Base-by-base conservation (phyloP, 1,140 invertebrate genomes). In the Caerostris extrusa region DNA sequence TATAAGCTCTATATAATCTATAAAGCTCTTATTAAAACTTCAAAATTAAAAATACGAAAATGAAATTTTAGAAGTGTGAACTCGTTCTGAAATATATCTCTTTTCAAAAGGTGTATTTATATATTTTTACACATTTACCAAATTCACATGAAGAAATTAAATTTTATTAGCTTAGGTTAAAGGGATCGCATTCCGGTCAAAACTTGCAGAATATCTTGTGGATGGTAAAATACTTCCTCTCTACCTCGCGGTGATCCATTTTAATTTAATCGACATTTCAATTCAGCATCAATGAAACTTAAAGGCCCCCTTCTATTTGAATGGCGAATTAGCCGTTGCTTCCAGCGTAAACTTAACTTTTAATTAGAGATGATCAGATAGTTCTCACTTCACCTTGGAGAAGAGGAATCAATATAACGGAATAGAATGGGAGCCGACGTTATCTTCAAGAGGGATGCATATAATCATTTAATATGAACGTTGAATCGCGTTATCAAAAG, bases 401-500 rank as follows among this genome's bases (percentile, higher is more conserved):
- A 88, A 19, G 53, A 55, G 58, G 17, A 3, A 87, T n/a, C n/a
- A 87, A 88, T 67, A 34, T 19, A 64, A 61, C 7, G 34, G 58
- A 87, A 88, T 67, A 34, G 58, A 64, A 61, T 17, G 34, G 86
- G 53, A 88, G 86, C 14, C 10, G 34, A 7, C 56, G 12, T 85
- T 85, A 19, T 19, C 83, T 58, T 58, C 60, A 19, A 64, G 86
- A 17, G 7, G 50, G 34, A 77, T 50, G 34, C 12, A 64, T 58
- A 88, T 88, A 88, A 88, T 88, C 60, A 88, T 90, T 90, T 56
- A 55, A 90, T 90, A 53, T 57, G 88, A 77, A 19, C 50, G 55
- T 7, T 12, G 88, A 90, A 90, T 90, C 67, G 58, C 14, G 71
- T 91, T 82, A 91, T 61, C 90, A 58, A 77, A 83, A 82, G 17